Base-by-base conservation (phyloP, 2,797 vertebrate species). In the Stomatorhinus walkeri region DNA sequence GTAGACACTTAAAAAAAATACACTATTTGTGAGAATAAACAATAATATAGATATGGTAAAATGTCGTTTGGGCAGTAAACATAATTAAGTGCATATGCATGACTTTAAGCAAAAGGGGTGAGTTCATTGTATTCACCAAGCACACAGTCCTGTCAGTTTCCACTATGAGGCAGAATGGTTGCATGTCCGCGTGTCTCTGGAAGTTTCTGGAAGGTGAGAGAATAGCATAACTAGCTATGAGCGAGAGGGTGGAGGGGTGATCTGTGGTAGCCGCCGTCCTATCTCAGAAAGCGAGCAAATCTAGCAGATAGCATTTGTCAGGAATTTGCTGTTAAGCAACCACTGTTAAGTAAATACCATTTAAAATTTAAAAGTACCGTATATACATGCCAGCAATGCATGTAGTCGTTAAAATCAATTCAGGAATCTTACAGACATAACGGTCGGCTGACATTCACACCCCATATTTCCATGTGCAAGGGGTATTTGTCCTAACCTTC, bases 401-500 rank as follows among this genome's bases (percentile, higher is more conserved):
- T 19, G 19, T 9, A 28, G 7, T 43, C 72, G 6, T 79, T 8
- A 43, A 43, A 16, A 40, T 79, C 36, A 79, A 79, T 79, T 79
- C 16, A 79, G 72, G 48, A 28, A 85, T 51, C 5, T 22, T 22
- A 59, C 40, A 85, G 88, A 94, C 89, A 88, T 95, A 94, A 96
- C 95, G 96, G 95, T 95, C 96, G 97, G 94, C 95, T 56, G 28
- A 86, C 46, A 49, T 51, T 51, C 81, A 48, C 84, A 32, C 12
- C 46, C 81, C 46, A 1, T 14, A 48, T 51, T 49, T 84, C 94
- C 95, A 95, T 96, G 91, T 94, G 94, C 93, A 91, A 95, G 92
- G 92, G 92, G 91, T 94, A 95, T 95, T 96, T 94, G 95, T 93
- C 91, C 91, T 93, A 92, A 93, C 94, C 94, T 95, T 95, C 94